These are phyloP conservation scores for Sphenodon punctatus DNA, from an alignment of 2,797 vertebrate species.

Conservation along the genomic window DNA sequence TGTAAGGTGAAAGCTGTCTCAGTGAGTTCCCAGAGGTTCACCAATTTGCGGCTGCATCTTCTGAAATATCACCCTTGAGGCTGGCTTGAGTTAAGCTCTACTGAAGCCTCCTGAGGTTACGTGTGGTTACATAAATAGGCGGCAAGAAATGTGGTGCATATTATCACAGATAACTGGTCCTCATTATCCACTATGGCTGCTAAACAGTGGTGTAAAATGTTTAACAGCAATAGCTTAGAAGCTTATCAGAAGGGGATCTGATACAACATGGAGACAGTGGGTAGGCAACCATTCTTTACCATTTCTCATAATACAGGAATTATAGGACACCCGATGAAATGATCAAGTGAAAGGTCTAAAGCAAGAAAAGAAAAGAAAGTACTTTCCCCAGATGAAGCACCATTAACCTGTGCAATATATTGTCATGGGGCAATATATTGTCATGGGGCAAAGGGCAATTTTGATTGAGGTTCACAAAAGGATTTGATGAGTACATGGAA, in stretches of 20 bases:
- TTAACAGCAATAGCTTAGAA: neutral
- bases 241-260: neutral
- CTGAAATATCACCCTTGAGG: neutral
- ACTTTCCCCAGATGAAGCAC: no score
- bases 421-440: no score
- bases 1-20: accelerated
- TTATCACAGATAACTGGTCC: neutral
- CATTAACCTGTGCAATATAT: no score
- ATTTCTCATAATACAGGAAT: no score
- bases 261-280: no score
- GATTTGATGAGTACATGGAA: no score
- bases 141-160: accelerated
- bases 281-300: no score
- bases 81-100: neutral
- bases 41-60: neutral
- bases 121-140: neutral
- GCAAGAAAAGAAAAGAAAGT: no score
- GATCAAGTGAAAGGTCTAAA: no score
- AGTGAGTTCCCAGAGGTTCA: accelerated
- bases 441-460: no score
- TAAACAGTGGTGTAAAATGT: accelerated
- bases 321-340: no score
- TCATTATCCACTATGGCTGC: neutral
- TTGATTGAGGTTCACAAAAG: no score
- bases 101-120: neutral